phyloP scores from a whole-genome alignment of 2,797 vertebrate species.

The Mus minutoides region DNA sequence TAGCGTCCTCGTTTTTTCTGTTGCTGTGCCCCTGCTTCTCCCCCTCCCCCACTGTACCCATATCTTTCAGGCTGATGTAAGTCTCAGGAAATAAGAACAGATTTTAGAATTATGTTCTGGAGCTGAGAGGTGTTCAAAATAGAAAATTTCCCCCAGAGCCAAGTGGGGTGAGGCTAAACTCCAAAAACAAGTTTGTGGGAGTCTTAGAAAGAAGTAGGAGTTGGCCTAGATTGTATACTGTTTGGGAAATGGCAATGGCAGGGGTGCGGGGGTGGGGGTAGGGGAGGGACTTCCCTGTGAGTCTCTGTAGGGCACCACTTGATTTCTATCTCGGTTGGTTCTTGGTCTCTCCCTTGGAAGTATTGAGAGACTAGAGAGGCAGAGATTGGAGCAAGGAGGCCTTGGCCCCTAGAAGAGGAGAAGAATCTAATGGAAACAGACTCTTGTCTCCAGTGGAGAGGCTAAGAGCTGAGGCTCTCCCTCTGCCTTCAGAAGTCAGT shows the following conservation, averaged over 20 bases:
- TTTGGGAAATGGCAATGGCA: not conserved
- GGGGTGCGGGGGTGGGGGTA: too few relatives aligned
- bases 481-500: constrained; percentile 17
- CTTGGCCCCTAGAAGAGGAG: not conserved
- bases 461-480: not conserved
- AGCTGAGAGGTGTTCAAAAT: not conserved
- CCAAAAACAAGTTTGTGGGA: not conserved
- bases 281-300: rapidly evolving
- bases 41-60: not conserved
- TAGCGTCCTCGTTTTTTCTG: not conserved
- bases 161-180: not conserved
- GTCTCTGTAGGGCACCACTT: not conserved
- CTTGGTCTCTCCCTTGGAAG: not conserved
- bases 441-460: constrained; percentile 45
- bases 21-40: not conserved
- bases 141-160: not conserved
- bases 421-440: constrained; percentile 13
- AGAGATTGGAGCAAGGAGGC: not conserved
- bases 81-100: not conserved
- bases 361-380: not conserved
- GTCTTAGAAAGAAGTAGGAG: not conserved
- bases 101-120: not conserved
- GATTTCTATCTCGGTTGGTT: not conserved
- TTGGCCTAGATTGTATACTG: not conserved
- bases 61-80: not conserved